Percentiles rank a stretch among this genome's conserved stretches.
Evolutionary conservation across 2,888 invertebrate species (phyloP).

Genomic region (Heteromurus nitidus): DNA sequence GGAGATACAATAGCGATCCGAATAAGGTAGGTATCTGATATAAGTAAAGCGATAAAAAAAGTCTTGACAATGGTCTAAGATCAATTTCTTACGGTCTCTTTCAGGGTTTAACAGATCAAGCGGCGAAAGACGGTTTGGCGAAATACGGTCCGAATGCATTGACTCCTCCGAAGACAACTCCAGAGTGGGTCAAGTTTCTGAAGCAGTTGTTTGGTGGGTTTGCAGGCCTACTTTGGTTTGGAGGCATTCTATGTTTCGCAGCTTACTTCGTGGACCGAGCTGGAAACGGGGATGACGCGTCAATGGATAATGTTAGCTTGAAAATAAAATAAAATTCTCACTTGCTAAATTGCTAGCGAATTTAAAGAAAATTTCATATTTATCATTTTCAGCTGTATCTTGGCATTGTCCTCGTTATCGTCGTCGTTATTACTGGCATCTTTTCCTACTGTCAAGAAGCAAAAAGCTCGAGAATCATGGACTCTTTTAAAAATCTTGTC

Average conservation of each 20-base stretch:
- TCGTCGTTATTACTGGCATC: slow-evolving; percentile 83
- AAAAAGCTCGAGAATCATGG: slow-evolving; percentile 80
- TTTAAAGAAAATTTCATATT: no score
- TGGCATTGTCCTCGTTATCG: slow-evolving; percentile 80
- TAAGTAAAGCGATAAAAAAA: neutral
- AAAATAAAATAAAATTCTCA: no score
- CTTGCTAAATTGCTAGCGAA: no score
- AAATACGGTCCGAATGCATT: slow-evolving; percentile 77
- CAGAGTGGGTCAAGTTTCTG: slow-evolving; percentile 79
- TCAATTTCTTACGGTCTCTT: neutral
- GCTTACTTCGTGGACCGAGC: slow-evolving; percentile 75
- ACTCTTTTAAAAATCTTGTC: slow-evolving; percentile 68
- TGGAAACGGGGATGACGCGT: slow-evolving; percentile 60
- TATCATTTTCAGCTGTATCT: slow-evolving; percentile 77
- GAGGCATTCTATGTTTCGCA: slow-evolving; percentile 77
- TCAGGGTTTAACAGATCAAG: slow-evolving; percentile 76
- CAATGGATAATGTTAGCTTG: slow-evolving; percentile 62
- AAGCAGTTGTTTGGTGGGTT: slow-evolving; percentile 79
- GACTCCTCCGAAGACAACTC: slow-evolving; percentile 77
- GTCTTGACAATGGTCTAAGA: neutral
- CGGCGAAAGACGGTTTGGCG: slow-evolving; percentile 75
- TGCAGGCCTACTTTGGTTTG: slow-evolving; percentile 78
- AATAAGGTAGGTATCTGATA: slow-evolving; percentile 86
- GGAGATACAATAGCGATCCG: slow-evolving; percentile 96
- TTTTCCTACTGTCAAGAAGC: slow-evolving; percentile 85